Conservation (phyloP, 2,888 invertebrate genomes). For the Callyntrura sp. region DNA sequence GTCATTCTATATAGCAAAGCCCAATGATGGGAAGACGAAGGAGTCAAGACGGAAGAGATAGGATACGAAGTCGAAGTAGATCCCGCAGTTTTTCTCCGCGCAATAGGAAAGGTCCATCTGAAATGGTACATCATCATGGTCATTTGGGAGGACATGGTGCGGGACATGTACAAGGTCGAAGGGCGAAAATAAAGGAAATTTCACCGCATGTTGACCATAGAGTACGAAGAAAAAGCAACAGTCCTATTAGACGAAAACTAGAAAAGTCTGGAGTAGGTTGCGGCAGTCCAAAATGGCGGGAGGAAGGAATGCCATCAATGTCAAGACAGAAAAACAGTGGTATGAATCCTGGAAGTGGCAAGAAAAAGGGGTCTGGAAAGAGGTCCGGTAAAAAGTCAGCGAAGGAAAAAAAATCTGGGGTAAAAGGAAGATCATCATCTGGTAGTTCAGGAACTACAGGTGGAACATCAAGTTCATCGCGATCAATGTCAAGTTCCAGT, state of each 20-base stretch:
- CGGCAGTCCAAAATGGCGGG: constrained; percentile 64
- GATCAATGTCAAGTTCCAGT: constrained; percentile 77
- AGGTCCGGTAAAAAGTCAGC: constrained; percentile 48
- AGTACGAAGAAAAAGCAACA: constrained; percentile 64
- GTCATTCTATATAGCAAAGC: constrained; percentile 36
- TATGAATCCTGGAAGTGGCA: constrained; percentile 30
- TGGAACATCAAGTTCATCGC: constrained; percentile 76
- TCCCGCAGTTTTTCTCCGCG: constrained; percentile 78
- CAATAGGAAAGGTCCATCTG: constrained; percentile 62
- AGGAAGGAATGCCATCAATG: constrained; percentile 18
- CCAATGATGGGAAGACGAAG: constrained; percentile 56
- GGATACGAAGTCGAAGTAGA: constrained; percentile 72
- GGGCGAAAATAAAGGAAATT: constrained; percentile 52
- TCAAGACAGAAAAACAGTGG: constrained; percentile 45
- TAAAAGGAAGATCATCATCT: constrained; percentile 80
- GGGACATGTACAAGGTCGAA: constrained; percentile 46
- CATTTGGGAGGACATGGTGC: constrained; percentile 60
- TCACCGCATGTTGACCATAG: constrained; percentile 64
- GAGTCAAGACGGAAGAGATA: constrained; percentile 69
- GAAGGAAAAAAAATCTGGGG: constrained; percentile 68
- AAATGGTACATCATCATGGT: constrained; percentile 54
- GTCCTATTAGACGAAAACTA: constrained; percentile 59
- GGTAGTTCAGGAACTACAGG: constrained; percentile 80
- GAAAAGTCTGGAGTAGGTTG: constrained; percentile 35
- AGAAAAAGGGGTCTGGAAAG: constrained; percentile 62